Base-by-base conservation (phyloP, 2,888 invertebrate genomes). In the Lymantria dispar region DNA sequence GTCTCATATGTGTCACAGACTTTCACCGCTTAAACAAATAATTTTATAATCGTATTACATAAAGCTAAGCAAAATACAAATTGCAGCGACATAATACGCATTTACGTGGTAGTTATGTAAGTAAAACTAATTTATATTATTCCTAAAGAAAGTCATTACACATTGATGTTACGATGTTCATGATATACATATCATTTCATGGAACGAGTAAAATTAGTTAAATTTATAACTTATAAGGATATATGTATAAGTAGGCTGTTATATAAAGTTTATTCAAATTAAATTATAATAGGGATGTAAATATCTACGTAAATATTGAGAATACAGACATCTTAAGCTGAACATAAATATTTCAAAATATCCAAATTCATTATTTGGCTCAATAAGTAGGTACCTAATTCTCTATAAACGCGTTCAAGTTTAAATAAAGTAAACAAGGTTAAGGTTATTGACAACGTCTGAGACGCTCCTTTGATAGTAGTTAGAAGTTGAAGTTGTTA, bases 11-110 rank as follows among this genome's bases (percentile, higher is more conserved):
- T 52, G 33, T 55, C 60, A 60, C 55, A 48, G 60, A 54, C 64
- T 67, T 64, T 63, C 64, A 63, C 64, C 54, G 49, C 41, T 50
- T 47, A 57, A 62, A 62, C 54, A 55, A 62, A 60, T 53, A 44
- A 22, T 52, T 13, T 31, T 29, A 46, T 38, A 38, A 43, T 43
- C 12, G 50, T 38, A 39, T 48, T 52, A 52, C 52, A 31, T 52
- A 52, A 47, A 29, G 10, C 22, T 36, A 12, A 38, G 41, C 33
- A 12, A 41, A 30, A 45, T 22, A 42, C 14, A 38, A n/a, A 38
- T 38, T 13, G 0, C 8, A 31, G 42, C 42, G 31, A 33, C 30
- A 30, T 31, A 43, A 31, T 31, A 38, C 10, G 11, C 3, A n/a
- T 12, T 38, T 15, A 15, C 15, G 3, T 41, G 3, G 40, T 9